phyloP scores from a whole-genome alignment of 1,140 invertebrate species.

The Monomorium pharaonis region DNA sequence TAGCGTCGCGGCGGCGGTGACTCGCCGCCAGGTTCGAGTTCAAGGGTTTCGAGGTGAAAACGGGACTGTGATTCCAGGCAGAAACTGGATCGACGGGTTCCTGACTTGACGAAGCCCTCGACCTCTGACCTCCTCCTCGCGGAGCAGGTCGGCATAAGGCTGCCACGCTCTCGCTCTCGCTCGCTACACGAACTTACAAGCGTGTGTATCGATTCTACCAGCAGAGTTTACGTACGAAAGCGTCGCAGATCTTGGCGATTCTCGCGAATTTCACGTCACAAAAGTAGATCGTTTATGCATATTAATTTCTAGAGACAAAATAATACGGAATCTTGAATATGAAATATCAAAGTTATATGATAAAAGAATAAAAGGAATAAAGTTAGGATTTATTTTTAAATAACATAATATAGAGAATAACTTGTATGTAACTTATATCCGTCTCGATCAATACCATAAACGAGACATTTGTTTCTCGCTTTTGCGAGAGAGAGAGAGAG shows the following conservation, averaged over 20 bases:
- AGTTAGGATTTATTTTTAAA: too few relatives aligned
- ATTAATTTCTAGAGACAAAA: not conserved
- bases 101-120: conserved; percentile 79
- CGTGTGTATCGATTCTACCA: conserved; percentile 61
- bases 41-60: conserved; percentile 79
- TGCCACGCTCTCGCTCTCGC: conserved; percentile 37
- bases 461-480: conserved; percentile 25
- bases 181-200: conserved; percentile 41
- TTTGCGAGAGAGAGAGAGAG: not conserved
- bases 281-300: not conserved
- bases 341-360: not conserved
- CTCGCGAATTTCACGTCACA: conserved; percentile 1
- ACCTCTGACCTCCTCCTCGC: conserved; percentile 76
- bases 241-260: conserved; percentile 28
- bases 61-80: conserved; percentile 73
- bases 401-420: not conserved
- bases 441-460: conserved; percentile 31
- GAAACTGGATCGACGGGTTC: conserved; percentile 81
- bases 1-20: conserved; percentile 41
- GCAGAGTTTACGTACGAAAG: conserved; percentile 49
- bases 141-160: conserved; percentile 67
- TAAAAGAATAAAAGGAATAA: too few relatives aligned
- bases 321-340: not conserved
- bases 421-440: not conserved
- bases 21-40: conserved; percentile 68